These are phyloP conservation scores for Scaptomyza hsui DNA, from an alignment of 1,140 invertebrate genomes.

Conservation along the genomic window DNA sequence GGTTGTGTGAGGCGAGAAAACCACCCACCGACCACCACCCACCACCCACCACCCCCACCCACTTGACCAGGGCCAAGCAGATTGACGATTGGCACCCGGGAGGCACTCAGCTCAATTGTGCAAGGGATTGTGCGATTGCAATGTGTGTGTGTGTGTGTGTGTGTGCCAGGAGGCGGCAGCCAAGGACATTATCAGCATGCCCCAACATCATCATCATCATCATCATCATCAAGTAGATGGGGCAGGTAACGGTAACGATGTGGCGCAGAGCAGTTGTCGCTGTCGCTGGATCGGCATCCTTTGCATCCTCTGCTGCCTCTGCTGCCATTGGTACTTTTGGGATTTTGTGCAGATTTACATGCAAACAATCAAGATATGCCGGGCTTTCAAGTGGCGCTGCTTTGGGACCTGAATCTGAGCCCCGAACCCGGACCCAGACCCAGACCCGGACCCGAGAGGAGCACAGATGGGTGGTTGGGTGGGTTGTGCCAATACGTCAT, in stretches of 20 bases:
- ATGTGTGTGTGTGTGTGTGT: constrained; percentile 23
- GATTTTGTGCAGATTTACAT: constrained; percentile 82
- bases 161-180: constrained; percentile 18
- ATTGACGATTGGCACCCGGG: constrained; percentile 36
- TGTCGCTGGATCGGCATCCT: constrained; percentile 26
- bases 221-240: constrained; percentile 6
- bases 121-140: constrained; percentile 57
- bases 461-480: constrained; percentile 3
- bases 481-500: constrained; percentile 71
- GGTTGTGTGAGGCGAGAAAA: constrained; percentile 7
- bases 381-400: constrained; percentile 72
- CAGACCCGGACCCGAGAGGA: neutral
- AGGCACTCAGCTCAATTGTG: constrained; percentile 66
- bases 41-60: too few species aligned
- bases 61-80: constrained; percentile 32
- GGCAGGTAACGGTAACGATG: constrained; percentile 40
- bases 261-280: constrained; percentile 31
- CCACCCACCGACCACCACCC: too few species aligned
- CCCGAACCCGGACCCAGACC: neutral
- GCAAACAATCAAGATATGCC: constrained; percentile 81
- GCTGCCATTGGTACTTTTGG: constrained; percentile 71
- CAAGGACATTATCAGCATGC: constrained; percentile 58
- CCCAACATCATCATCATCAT: constrained; percentile 12
- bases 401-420: constrained; percentile 58
- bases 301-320: constrained; percentile 18